These are phyloP conservation scores for Keiferia lycopersicella DNA, from an alignment of 2,888 invertebrate species.

Conservation along the genomic window DNA sequence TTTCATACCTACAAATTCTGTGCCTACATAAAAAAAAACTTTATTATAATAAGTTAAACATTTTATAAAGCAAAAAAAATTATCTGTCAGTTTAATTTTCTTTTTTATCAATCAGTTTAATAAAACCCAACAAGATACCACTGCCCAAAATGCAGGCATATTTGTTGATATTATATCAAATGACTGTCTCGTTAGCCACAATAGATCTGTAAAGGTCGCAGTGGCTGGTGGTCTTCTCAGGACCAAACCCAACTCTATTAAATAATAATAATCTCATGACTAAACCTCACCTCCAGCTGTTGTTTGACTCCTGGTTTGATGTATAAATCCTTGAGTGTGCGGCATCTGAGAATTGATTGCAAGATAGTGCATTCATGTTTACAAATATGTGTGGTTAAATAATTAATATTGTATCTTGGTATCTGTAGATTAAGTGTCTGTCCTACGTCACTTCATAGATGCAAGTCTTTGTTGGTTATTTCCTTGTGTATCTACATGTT, in stretches of 20 bases:
- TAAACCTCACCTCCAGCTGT: conserved; percentile 18
- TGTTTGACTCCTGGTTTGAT: conserved; percentile 25
- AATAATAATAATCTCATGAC: no score
- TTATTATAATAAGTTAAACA: no score
- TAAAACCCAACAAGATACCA: no score
- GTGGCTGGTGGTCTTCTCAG: no score
- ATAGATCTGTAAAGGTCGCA: no score
- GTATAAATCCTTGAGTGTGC: conserved; percentile 31
- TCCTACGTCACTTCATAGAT: conserved; percentile 26
- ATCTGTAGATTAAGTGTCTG: conserved; percentile 25
- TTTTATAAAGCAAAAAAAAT: no score
- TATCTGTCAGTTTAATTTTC: no score
- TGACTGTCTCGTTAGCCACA: no score
- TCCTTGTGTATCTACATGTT: conserved; percentile 35
- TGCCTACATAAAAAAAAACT: no score
- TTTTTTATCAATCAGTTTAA: no score
- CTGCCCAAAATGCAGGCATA: not conserved
- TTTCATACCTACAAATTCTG: no score
- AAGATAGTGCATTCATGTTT: conserved; percentile 26
- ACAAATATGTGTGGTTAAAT: not conserved
- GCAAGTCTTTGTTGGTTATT: conserved; percentile 30
- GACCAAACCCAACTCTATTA: no score
- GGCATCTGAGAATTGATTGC: conserved; percentile 28
- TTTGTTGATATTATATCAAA: not conserved
- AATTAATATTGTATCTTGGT: conserved; percentile 2